Evolutionary conservation across 1,140 invertebrate genomes (phyloP).

Genomic region (Drosophila asahinai): DNA sequence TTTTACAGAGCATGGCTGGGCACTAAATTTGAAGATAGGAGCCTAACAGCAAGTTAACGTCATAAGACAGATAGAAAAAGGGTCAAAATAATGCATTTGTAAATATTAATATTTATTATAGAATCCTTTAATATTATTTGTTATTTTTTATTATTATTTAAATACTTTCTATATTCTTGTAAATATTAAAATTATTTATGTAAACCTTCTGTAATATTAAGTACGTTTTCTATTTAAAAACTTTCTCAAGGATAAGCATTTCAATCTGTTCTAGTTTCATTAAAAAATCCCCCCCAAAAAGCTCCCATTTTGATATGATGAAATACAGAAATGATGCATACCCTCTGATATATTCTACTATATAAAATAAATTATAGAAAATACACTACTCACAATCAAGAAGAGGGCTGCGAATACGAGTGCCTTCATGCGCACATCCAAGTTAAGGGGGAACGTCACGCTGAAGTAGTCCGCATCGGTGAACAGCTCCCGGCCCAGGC

Average conservation of each 20-base stretch:
- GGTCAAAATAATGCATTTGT: no score
- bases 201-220: no score
- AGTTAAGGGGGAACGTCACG: slow-evolving; percentile 61
- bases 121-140: no score
- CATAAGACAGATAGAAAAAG: no score
- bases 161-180: no score
- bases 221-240: no score
- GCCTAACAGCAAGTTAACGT: no score
- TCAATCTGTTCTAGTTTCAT: not conserved
- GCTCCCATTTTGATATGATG: not conserved
- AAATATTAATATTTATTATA: no score
- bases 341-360: not conserved
- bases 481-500: slow-evolving; percentile 63
- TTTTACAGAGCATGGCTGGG: no score
- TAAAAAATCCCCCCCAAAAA: not conserved
- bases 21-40: no score
- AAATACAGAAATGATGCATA: slow-evolving; percentile 1
- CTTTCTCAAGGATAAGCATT: no score
- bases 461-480: slow-evolving; percentile 73
- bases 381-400: slow-evolving; percentile 57
- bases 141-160: no score
- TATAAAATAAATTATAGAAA: not conserved
- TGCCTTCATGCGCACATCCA: slow-evolving; percentile 77
- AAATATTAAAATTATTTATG: not conserved
- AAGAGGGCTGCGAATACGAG: slow-evolving; percentile 64